A percentile compares a stretch with the other conserved stretches of the same genome.
Evolutionary conservation across 2,113 vertebrate genomes (phyloP).

Genomic region (Plecotus auritus): DNA sequence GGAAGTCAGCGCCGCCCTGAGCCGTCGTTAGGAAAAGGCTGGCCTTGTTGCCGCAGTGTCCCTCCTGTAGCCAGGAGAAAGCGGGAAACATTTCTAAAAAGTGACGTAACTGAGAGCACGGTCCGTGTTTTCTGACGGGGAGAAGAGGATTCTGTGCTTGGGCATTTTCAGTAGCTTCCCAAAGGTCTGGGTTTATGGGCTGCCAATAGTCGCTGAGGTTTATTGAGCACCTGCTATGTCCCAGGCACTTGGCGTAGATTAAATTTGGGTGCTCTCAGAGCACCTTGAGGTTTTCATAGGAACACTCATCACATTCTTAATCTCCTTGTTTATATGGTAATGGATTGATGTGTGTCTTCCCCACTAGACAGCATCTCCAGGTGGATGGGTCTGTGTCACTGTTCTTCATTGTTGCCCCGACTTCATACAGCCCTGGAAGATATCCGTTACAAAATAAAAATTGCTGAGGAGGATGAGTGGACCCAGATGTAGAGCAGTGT

Average conservation of each 20-base stretch:
- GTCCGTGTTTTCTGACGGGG: neutral
- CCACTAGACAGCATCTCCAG: neutral
- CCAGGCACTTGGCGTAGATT: constrained; percentile 46
- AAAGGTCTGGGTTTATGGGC: constrained; percentile 52
- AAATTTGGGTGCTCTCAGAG: neutral
- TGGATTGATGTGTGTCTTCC: constrained; percentile 4
- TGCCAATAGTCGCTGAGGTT: constrained; percentile 54
- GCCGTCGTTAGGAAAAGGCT: constrained; percentile 68
- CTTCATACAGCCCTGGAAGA: neutral
- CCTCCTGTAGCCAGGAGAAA: constrained; percentile 61
- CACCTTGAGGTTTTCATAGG: neutral
- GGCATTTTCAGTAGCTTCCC: constrained; percentile 24
- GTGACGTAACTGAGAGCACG: neutral
- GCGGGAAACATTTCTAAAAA: neutral
- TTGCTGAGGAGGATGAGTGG: neutral
- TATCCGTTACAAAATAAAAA: neutral
- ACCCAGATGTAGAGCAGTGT: neutral
- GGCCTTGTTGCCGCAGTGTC: constrained; percentile 53
- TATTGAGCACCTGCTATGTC: constrained; percentile 63
- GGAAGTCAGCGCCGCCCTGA: constrained; percentile 69
- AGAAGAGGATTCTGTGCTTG: neutral
- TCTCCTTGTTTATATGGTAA: constrained; percentile 1
- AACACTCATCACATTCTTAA: neutral
- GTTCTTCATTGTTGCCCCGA: neutral
- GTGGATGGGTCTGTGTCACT: neutral